Evolutionary conservation across 1,140 invertebrate genomes (phyloP).

Genomic region (Drosophila gunungcola): DNA sequence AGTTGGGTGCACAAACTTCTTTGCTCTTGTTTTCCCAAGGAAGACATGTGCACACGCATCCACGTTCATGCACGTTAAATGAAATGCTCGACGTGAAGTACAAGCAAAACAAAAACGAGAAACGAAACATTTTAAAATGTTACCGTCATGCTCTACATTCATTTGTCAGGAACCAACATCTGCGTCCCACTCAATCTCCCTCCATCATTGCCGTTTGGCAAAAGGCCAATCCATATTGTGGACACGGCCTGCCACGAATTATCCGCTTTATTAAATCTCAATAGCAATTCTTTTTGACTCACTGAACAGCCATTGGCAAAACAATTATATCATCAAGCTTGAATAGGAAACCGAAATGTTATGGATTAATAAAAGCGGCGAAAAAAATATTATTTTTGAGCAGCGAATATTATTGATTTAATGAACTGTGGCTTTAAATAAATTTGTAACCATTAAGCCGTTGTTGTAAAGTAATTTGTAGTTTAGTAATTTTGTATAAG

Average conservation of each 20-base stretch:
- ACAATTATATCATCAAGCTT: slow-evolving; percentile 50
- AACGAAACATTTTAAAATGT: slow-evolving; percentile 64
- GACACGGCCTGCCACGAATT: slow-evolving; percentile 59
- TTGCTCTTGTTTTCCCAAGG: slow-evolving; percentile 22
- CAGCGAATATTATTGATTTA: no score
- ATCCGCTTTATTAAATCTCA: slow-evolving; percentile 74
- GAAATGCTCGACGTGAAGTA: slow-evolving; percentile 34
- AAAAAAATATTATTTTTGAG: background rate
- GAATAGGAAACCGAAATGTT: background rate
- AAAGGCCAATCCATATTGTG: slow-evolving; percentile 47
- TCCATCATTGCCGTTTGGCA: slow-evolving; percentile 13
- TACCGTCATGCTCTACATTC: slow-evolving; percentile 73
- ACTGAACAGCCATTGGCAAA: slow-evolving; percentile 33
- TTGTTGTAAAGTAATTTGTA: no score
- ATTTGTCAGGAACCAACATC: slow-evolving; percentile 77
- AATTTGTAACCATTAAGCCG: no score
- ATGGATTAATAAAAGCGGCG: background rate
- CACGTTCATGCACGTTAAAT: slow-evolving; percentile 21
- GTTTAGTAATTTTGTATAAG: no score
- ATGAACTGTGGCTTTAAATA: no score
- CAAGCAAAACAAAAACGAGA: slow-evolving; percentile 37
- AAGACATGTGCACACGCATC: slow-evolving; percentile 19
- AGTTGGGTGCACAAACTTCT: slow-evolving; percentile 17
- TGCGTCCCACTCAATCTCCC: slow-evolving; percentile 46
- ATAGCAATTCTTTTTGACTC: slow-evolving; percentile 44